Conservation (phyloP, 1,140 invertebrate species). For the Lasaia peninsularis region DNA sequence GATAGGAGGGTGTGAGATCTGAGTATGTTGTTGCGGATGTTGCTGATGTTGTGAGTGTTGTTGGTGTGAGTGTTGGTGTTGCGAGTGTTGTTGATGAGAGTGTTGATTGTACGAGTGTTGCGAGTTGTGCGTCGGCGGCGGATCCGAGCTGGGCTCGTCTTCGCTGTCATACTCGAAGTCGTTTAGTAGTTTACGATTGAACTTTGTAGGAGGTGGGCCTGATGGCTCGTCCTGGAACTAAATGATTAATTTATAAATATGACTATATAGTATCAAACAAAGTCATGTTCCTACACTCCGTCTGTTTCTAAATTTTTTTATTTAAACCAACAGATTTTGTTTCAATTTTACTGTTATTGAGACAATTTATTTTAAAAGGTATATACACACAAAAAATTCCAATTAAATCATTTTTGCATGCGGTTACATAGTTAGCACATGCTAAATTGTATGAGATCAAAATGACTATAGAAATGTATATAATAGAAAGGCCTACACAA, state of each 20-base stretch:
- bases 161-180: slow-evolving; percentile 76
- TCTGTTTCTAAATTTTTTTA: too few species aligned
- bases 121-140: slow-evolving; percentile 25
- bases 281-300: too few species aligned
- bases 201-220: slow-evolving; percentile 47
- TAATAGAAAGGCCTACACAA: too few species aligned
- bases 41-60: slow-evolving; percentile 22
- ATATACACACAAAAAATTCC: too few species aligned
- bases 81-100: slow-evolving; percentile 16
- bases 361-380: too few species aligned
- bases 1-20: slow-evolving; percentile 15
- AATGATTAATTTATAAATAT: neutral
- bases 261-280: neutral
- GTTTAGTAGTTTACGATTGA: slow-evolving; percentile 69
- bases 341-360: too few species aligned
- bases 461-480: too few species aligned
- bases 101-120: slow-evolving; percentile 23
- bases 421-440: too few species aligned
- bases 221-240: slow-evolving; percentile 61
- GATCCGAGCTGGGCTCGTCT: slow-evolving; percentile 45
- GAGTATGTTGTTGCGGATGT: slow-evolving; percentile 8
- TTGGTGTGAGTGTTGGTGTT: slow-evolving; percentile 14
- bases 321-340: too few species aligned
- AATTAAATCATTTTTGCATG: too few species aligned
- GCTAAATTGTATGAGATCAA: too few species aligned